Evolutionary conservation across 2,797 vertebrate species (phyloP), one percentile per base, ranked within the genome.

Genomic region (Muraenolepis orangiensis): DNA sequence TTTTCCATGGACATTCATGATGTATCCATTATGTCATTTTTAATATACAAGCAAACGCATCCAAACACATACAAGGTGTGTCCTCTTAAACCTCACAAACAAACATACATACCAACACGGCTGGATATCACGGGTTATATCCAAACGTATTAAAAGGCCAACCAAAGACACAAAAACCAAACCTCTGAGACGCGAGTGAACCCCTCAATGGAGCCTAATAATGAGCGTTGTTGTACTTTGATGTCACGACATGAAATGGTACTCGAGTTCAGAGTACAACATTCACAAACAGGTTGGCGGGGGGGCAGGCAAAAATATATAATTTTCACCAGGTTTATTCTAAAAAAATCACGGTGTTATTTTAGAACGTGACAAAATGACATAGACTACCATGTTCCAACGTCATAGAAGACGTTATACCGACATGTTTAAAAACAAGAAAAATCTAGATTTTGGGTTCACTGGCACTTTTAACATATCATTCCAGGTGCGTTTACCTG

Each of bases 21-120:
- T n/a, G 30, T 32, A 32, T 32, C 69, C 32, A 70, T 70, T 69
- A 69, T 69, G 34, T 34, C 57, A 64, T 64, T 26, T 57, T 64
- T 64, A 26, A 64, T 64, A 30, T 68, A 67, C 32, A 68, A 7
- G 18, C 68, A 51, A 51, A 73, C 26, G 4, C 69, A n/a, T 68
- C 13, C 70, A 51, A 51, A 46, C 31, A 46, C 36, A 40, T 61
- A 29, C 51, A 26, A 64, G 26, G 26, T 26, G 57, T 26, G 57
- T 64, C 57, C 57, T 64, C 57, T 28, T 36, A 69, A 26, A 75
- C 28, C 34, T 51, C 57, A 64, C 57, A 26, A 46, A 46, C 40
- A 46, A 26, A 64, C 26, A 64, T 23, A 64, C 42, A 20, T 6
- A 51, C 7, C 12, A 26, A 64, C 57, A 64, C 26, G 57, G 57